Evolutionary conservation across 2,113 vertebrate genomes (phyloP).

Genomic region (Scomber scombrus): DNA sequence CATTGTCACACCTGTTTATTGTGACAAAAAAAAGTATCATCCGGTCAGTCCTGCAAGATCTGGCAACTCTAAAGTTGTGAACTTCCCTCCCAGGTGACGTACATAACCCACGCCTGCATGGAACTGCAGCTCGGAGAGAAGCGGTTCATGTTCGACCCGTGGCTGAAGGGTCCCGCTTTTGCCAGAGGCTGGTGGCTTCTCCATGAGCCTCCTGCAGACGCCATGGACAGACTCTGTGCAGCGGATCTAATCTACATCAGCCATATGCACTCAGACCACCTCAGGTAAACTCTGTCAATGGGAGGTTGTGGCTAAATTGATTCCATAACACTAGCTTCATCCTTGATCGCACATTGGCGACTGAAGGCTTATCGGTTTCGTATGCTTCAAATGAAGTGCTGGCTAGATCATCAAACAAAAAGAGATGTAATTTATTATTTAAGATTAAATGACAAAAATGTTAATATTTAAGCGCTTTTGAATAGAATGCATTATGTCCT

Average conservation of each 20-base stretch:
- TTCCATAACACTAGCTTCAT: not conserved
- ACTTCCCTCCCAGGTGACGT: slow-evolving; percentile 80
- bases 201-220: slow-evolving; percentile 85
- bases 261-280: slow-evolving; percentile 90
- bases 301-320: not conserved
- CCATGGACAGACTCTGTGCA: slow-evolving; percentile 81
- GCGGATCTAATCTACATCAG: slow-evolving; percentile 89
- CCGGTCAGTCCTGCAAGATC: too few relatives aligned
- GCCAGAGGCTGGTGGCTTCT: slow-evolving; percentile 89
- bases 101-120: slow-evolving; percentile 88
- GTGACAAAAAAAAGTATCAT: not conserved
- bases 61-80: not conserved
- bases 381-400: too few relatives aligned
- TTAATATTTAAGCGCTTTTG: too few relatives aligned
- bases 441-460: too few relatives aligned
- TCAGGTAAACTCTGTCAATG: slow-evolving; percentile 78
- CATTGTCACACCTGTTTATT: not conserved
- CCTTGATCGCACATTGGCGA: too few relatives aligned
- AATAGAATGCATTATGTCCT: too few relatives aligned
- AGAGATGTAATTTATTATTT: too few relatives aligned
- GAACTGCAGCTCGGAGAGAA: slow-evolving; percentile 83
- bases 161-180: slow-evolving; percentile 88
- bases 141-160: slow-evolving; percentile 87
- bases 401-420: too few relatives aligned
- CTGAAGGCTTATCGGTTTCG: too few relatives aligned